Percentiles rank a stretch among this genome's conserved stretches.
These are phyloP conservation scores for Myiopsitta monachus DNA, from an alignment of 2,113 vertebrate species.

Conservation along the genomic window DNA sequence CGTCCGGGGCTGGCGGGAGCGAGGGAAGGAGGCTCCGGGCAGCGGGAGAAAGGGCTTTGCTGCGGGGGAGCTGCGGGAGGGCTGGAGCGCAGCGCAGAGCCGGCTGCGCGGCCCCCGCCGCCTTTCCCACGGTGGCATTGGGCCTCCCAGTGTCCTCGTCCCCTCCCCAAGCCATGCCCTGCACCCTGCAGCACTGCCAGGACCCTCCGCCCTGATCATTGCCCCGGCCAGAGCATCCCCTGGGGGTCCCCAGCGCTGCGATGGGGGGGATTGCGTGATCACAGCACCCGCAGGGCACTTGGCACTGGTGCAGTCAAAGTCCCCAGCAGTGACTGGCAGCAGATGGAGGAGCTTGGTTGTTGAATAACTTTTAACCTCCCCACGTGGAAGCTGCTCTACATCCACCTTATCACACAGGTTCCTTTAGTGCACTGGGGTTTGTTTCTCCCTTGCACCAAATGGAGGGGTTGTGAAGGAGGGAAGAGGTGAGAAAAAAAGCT, in stretches of 20 bases:
- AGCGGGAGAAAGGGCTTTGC: neutral
- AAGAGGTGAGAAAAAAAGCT: neutral
- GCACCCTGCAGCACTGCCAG: fast-evolving
- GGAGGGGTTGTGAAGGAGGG: neutral
- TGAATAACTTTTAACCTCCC: slow-evolving; percentile 40
- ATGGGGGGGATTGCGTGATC: neutral
- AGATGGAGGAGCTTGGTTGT: neutral
- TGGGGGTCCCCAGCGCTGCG: fast-evolving
- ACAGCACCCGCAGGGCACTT: neutral
- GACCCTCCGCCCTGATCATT: neutral
- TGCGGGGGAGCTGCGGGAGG: neutral
- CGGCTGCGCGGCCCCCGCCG: neutral
- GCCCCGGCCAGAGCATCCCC: fast-evolving
- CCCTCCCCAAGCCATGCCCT: neutral
- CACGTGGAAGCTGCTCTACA: neutral
- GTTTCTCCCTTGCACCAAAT: fast-evolving
- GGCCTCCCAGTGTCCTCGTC: fast-evolving
- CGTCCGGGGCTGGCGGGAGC: neutral
- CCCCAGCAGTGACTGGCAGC: fast-evolving
- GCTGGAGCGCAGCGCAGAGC: neutral
- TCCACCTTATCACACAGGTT: neutral
- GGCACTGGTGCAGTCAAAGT: neutral
- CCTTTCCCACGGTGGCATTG: neutral
- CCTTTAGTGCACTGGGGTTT: neutral
- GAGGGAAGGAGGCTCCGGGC: neutral